Conservation (phyloP, 2,888 invertebrate species). For the Venusia cambrica region DNA sequence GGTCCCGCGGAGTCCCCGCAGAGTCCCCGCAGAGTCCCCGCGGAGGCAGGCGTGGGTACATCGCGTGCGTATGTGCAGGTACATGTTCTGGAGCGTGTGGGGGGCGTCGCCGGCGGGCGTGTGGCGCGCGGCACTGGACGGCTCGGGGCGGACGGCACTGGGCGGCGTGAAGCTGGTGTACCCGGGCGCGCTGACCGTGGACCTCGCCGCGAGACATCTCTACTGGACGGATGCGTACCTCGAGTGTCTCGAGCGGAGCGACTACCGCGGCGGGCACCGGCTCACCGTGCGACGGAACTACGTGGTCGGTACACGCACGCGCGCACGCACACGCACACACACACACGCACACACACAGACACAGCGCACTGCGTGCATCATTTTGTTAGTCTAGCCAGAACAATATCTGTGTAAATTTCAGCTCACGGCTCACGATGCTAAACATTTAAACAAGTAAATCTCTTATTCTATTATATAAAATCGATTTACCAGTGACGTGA, state of each 20-base stretch:
- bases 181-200: conserved; percentile 87
- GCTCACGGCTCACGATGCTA: too few relatives aligned
- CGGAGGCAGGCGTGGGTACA: too few relatives aligned
- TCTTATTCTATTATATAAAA: too few relatives aligned
- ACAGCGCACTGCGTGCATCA: too few relatives aligned
- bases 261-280: conserved; percentile 87
- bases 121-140: conserved; percentile 84
- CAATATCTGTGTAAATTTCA: too few relatives aligned
- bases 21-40: too few relatives aligned
- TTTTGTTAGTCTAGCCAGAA: too few relatives aligned
- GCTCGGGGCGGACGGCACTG: conserved; percentile 78
- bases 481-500: too few relatives aligned
- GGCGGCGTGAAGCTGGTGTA: conserved; percentile 87
- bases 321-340: too few relatives aligned
- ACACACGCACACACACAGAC: too few relatives aligned
- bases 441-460: too few relatives aligned
- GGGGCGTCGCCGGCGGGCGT: conserved; percentile 83
- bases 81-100: conserved; percentile 90
- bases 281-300: conserved; percentile 80
- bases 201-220: conserved; percentile 85
- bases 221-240: conserved; percentile 92
- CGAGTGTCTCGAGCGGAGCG: conserved; percentile 88
- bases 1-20: too few relatives aligned
- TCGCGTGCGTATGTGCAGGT: conserved; percentile 82
- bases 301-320: conserved; percentile 50